Base-by-base conservation (phyloP, 2,113 vertebrate species). In the Gasterosteus nipponicus region DNA sequence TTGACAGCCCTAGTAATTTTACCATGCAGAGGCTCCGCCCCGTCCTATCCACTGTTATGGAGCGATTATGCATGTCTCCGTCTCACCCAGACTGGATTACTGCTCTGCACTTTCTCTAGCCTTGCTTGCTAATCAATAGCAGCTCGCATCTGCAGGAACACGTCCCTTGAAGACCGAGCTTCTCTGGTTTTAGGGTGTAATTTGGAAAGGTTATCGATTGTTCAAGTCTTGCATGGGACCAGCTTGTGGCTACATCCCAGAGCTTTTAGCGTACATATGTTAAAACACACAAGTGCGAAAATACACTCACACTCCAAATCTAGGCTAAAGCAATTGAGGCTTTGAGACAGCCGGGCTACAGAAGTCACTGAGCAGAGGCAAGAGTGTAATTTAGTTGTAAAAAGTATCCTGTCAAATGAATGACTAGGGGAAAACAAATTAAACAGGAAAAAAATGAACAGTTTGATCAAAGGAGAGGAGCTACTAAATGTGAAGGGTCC, bases 11-110 rank as follows among this genome's bases (percentile, higher is more conserved):
- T 26, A 26, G 22, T 26, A 26, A 26, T 26, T 26, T 26, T 26
- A 26, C 22, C 22, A 1, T 31, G 18, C 66, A 60, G 60, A 69
- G 74, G 82, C 9, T 2, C 53, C 53, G 10, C 49, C 44, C 53
- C 54, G 54, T 56, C 38, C 46, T 4, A 29, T 59, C 10, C 10
- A 83, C 60, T 35, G 18, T 63, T 8, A 56, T 73, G 38, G 39
- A 54, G 80, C 65, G 83, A 5, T 11, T 49, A 73, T 61, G 44
- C 71, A 57, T 6, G 46, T 57, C 67, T 73, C 60, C 1, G 19
- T 75, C 80, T 81, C 56, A 68, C 65, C 69, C 62, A 81, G 69
- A 83, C 85, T 84, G 83, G 80, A 87, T 89, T 87, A 86, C 83
- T 75, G 69, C 69, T 41, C 44, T 35, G 79, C 66, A 77, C 78